A percentile compares a stretch with the other conserved stretches of the same genome.
Conservation (phyloP, 2,113 vertebrate genomes). For the Ceratotherium simum region DNA sequence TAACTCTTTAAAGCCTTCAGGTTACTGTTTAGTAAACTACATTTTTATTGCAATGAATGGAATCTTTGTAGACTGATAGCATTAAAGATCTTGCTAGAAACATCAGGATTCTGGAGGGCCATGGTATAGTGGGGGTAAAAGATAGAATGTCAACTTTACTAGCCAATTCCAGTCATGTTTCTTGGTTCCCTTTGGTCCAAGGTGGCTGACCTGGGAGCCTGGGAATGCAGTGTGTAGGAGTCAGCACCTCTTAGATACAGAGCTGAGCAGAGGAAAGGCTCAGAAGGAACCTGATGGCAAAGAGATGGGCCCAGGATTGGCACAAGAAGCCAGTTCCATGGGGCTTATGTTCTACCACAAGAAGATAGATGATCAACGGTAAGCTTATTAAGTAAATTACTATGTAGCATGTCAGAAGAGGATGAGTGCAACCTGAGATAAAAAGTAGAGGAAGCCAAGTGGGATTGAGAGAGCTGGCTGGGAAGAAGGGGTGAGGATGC, state of each 20-base stretch:
- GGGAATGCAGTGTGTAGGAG: not conserved
- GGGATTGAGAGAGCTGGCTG: not conserved
- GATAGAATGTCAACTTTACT: not conserved
- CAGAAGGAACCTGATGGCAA: not conserved
- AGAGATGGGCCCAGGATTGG: not conserved
- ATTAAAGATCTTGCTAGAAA: not conserved
- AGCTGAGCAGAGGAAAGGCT: not conserved
- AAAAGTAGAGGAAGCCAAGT: not conserved
- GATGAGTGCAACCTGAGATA: not conserved
- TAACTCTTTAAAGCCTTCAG: constrained; percentile 19
- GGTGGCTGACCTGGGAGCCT: not conserved
- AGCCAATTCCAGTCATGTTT: not conserved
- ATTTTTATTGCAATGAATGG: not conserved
- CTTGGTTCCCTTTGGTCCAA: not conserved
- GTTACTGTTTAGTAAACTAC: constrained; percentile 45
- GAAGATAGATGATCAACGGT: not conserved
- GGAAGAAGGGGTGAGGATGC: not conserved
- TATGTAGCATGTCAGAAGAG: not conserved
- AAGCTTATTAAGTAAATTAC: not conserved
- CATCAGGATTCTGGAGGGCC: not conserved
- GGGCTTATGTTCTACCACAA: not conserved
- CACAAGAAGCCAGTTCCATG: not conserved
- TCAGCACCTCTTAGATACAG: not conserved
- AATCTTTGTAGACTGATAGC: not conserved
- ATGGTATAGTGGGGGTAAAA: not conserved